Percentiles rank a stretch among this genome's conserved stretches.
These are phyloP conservation scores for Parasteatoda lunata DNA, from an alignment of 2,888 invertebrate species.

Conservation along the genomic window DNA sequence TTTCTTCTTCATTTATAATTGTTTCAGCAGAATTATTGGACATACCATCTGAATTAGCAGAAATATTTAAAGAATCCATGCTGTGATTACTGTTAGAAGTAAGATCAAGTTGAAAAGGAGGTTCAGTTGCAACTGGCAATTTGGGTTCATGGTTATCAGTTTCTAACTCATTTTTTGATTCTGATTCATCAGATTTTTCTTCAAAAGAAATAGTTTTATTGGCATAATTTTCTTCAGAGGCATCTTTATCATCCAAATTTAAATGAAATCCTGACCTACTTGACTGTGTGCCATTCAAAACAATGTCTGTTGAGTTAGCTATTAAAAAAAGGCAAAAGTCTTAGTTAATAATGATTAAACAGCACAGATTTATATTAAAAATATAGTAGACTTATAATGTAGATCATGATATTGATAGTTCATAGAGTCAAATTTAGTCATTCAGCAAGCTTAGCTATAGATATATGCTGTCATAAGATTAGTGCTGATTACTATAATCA, in stretches of 20 bases:
- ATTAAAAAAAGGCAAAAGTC: neutral
- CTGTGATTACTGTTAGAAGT: conserved; percentile 2
- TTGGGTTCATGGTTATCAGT: conserved; percentile 23
- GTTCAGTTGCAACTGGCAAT: conserved; percentile 26
- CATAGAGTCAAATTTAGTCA: too few relatives aligned
- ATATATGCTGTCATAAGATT: too few relatives aligned
- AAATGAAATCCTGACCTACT: conserved; percentile 34
- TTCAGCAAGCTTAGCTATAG: too few relatives aligned
- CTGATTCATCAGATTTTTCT: conserved; percentile 7
- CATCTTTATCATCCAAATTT: conserved; percentile 17
- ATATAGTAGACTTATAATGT: too few relatives aligned
- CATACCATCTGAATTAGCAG: neutral
- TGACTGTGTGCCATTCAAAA: neutral
- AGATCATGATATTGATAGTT: too few relatives aligned
- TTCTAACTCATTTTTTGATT: conserved; percentile 43
- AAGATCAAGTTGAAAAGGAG: conserved; percentile 54
- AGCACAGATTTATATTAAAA: too few relatives aligned
- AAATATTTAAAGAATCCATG: neutral
- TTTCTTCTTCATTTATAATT: conserved; percentile 30
- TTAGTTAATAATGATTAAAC: too few relatives aligned
- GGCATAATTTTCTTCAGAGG: neutral
- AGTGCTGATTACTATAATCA: too few relatives aligned
- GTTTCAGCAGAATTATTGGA: neutral
- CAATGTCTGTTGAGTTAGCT: conserved; percentile 24
- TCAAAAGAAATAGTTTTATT: neutral